Base-by-base conservation (phyloP, 2,888 invertebrate species). In the Andrena bicolor region DNA sequence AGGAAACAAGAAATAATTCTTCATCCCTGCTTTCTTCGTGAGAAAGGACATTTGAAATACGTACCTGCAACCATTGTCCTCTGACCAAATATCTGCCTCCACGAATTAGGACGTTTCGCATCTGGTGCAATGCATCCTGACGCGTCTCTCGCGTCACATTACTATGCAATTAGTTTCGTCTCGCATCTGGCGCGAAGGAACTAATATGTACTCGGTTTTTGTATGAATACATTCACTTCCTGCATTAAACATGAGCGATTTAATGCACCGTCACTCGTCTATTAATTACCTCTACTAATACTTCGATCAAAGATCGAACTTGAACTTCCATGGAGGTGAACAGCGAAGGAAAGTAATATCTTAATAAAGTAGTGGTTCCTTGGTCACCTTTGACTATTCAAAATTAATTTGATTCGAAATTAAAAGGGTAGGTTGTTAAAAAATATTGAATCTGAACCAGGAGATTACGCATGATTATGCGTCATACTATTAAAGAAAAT, bases 81-180 rank as follows among this genome's bases (percentile, higher is more conserved):
- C 23, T 2, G 20, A 16, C 30, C 16, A 26, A n/a, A 35, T 41
- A 16, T 51, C 26, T 28, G 48, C 23, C 32, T 65, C 3, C 49
- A n/a, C 10, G 7, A 35, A 49, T 26, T 41, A 30, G 26, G 65
- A 56, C 13, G 8, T 61, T 65, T 63, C 48, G 49, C 75, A 71
- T 70, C 61, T 48, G 56, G 56, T 35, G 68, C 56, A 61, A 76
- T 49, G 49, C 48, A 72, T 73, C 75, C 71, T 63, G 75, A 68
- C 13, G 78, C 79, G 77, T 76, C 60, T 78, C 76, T 65, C 63
- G 66, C 73, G 69, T 66, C 74, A 71, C 80, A 86, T 88, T 85
- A 71, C 69, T 76, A 68, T 85, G 88, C 82, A 88, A 89, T 90
- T 90, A 90, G 85, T 87, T 88, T 78, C 85, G 76, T 78, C 84